Base-by-base conservation (phyloP, 1,140 invertebrate genomes). In the Drosophila tropicalis region DNA sequence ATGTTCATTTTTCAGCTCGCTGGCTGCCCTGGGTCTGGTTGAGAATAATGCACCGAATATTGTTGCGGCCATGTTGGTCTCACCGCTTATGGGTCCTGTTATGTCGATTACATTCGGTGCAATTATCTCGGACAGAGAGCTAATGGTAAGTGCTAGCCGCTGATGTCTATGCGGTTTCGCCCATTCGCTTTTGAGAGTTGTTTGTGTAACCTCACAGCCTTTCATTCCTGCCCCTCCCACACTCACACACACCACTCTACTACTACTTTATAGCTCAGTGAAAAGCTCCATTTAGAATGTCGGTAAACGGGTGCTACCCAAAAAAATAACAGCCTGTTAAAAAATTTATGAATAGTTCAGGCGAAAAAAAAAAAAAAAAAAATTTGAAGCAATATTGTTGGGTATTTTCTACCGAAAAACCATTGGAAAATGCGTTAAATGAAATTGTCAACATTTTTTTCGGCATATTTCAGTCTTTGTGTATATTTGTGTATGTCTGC, bases 41-140 rank as follows among this genome's bases (percentile, higher is more conserved):
- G 94, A 94, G 90, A 94, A 94, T 79, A 94, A 94, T 76, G 95
- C 96, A 2, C 96, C 97, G 1, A 95, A 96, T 82, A 94, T 97
- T 62, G 96, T 97, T 25, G 96, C 97, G 15, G 96, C 96, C 54
- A 98, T 98, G 97, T 92, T 98, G 70, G 96, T 97, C 2, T 97
- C 96, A 1, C 97, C 97, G 0, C 93, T 97, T 3, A 98, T 97
- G 96, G 96, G 96, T 41, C 96, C 96, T 0, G 96, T 97, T 9
- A 96, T 97, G 94, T 96, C 96, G 9, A 94, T 96, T 40, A 97
- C 96, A 32, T 97, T 97, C 91, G 96, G 96, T 3, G 94, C 94
- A 22, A 95, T 96, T 58, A 96, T 98, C 83, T 94, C 96, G 12
- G 96, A 98, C 86, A 93, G 93, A 72, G 92, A 92, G 73, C 91